These are phyloP conservation scores for Sorex maritimensis DNA, from an alignment of 2,797 vertebrate genomes.

Conservation along the genomic window DNA sequence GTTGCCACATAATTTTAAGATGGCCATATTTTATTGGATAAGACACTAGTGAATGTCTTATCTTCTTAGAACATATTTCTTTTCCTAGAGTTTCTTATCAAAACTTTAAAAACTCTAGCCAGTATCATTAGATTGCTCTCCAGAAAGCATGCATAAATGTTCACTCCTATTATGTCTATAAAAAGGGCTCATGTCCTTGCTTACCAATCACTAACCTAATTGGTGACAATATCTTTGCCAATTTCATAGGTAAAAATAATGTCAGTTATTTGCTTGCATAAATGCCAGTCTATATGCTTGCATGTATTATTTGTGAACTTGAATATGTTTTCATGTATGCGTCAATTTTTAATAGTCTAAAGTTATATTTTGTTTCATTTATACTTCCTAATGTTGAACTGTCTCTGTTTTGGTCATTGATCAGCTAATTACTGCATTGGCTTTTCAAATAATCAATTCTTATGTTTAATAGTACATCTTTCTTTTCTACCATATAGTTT, in stretches of 20 bases:
- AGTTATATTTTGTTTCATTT: background rate
- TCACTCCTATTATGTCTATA: background rate
- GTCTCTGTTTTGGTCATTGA: background rate
- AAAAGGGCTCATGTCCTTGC: too few species aligned
- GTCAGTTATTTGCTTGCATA: background rate
- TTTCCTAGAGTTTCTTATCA: background rate
- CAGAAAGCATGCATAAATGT: background rate
- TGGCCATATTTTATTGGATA: background rate
- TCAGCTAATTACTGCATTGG: background rate
- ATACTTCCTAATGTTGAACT: background rate
- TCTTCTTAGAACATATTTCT: background rate
- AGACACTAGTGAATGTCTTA: background rate
- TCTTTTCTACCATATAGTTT: background rate
- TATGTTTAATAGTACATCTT: background rate
- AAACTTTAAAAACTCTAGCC: background rate
- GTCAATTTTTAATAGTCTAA: background rate
- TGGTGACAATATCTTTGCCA: background rate
- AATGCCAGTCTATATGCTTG: too few species aligned
- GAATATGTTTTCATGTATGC: background rate
- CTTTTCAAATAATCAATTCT: conserved; percentile 20
- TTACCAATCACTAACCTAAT: background rate
- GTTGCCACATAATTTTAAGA: background rate
- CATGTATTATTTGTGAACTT: background rate
- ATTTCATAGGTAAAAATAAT: background rate
- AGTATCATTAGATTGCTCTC: background rate